Conservation (phyloP, 2,888 invertebrate genomes). For the Biston stratarius region DNA sequence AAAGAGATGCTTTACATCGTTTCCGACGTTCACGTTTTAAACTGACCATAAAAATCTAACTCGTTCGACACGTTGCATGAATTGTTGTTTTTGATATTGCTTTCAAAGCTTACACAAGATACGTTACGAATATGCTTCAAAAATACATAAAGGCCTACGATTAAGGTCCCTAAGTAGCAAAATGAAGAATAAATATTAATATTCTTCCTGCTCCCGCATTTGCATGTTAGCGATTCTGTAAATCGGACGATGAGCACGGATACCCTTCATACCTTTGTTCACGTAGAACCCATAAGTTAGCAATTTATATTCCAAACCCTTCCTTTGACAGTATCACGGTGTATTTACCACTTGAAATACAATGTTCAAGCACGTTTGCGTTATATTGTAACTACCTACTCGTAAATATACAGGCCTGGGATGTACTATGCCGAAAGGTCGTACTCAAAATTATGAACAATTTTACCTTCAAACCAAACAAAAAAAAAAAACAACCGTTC, state of each 20-base stretch:
- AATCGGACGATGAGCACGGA: conserved; percentile 44
- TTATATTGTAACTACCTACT: not conserved
- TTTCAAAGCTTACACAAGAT: conserved; percentile 1
- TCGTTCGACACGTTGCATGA: conserved; percentile 40
- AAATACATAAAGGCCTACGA: conserved; percentile 38
- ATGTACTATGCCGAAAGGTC: too few species aligned
- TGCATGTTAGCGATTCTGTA: conserved; percentile 42
- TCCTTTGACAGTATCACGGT: conserved; percentile 45
- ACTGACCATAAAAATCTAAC: conserved; percentile 49
- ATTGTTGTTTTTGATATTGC: not conserved
- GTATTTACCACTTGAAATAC: conserved; percentile 37
- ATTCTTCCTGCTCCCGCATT: conserved; percentile 46
- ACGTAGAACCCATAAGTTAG: conserved; percentile 34
- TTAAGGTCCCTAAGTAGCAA: conserved; percentile 45
- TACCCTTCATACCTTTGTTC: conserved; percentile 53
- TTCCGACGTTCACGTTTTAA: conserved; percentile 49
- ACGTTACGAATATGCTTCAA: conserved; percentile 4
- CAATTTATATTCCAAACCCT: conserved; percentile 43
- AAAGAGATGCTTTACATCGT: conserved; percentile 50
- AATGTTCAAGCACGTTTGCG: not conserved
- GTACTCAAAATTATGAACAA: too few species aligned
- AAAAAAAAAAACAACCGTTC: too few species aligned
- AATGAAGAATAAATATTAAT: conserved; percentile 53
- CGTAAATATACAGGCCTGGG: not conserved
- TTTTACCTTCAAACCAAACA: too few species aligned